Conservation (phyloP, 2,113 vertebrate genomes). For the Dolichallabes microphthalmus region DNA sequence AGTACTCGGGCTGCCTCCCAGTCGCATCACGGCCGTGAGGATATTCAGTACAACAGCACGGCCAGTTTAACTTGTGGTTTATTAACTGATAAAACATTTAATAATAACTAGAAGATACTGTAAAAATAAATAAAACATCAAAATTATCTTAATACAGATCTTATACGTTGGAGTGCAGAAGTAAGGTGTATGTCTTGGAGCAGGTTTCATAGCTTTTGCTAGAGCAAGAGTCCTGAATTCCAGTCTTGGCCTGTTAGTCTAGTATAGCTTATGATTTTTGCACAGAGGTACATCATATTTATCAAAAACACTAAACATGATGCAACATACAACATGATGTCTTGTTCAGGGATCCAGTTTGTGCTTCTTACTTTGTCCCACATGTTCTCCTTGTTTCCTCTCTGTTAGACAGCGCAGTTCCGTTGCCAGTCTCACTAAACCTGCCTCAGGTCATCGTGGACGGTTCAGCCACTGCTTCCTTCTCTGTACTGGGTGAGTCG, state of each 20-base stretch:
- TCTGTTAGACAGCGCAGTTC: not conserved
- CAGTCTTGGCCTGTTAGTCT: not conserved
- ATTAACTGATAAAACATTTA: not conserved
- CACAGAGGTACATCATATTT: not conserved
- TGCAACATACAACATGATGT: not conserved
- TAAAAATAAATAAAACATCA: not conserved
- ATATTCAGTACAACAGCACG: too few relatives aligned
- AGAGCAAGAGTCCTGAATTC: not conserved
- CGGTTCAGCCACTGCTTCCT: slow-evolving; percentile 72
- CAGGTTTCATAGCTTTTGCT: not conserved
- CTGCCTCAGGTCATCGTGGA: slow-evolving; percentile 52
- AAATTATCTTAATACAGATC: not conserved
- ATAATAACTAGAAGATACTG: not conserved
- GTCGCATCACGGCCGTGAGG: too few relatives aligned
- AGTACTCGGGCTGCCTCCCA: too few relatives aligned
- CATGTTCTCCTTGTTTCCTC: not conserved
- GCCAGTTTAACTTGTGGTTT: not conserved
- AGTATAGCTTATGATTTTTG: not conserved
- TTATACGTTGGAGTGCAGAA: not conserved
- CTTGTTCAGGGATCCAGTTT: slow-evolving; percentile 9
- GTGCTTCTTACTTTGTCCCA: too few relatives aligned
- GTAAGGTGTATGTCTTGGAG: not conserved
- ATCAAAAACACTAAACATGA: not conserved
- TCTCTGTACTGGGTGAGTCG: slow-evolving; percentile 76
- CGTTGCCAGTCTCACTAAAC: not conserved